Evolutionary conservation across 2,113 vertebrate species (phyloP).

Genomic region (Brienomyrus longianalis): DNA sequence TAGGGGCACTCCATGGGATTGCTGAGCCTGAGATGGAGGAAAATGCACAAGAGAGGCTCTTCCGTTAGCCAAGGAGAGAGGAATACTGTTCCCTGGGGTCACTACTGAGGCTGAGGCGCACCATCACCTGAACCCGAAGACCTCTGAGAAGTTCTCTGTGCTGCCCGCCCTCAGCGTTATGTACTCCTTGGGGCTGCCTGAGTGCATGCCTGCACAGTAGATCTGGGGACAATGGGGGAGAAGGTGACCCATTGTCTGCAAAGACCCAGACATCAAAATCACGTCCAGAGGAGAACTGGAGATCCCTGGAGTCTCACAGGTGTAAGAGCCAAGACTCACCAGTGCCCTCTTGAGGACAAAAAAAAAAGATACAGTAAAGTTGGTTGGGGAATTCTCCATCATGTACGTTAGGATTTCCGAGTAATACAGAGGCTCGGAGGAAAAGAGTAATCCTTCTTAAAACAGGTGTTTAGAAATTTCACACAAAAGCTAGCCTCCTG

Average conservation of each 20-base stretch:
- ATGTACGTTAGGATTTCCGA: no score
- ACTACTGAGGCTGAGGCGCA: slow-evolving; percentile 16
- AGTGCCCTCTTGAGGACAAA: neutral
- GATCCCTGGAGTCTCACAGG: neutral
- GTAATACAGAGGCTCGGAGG: neutral
- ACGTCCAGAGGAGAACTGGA: neutral
- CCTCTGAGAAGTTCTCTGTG: slow-evolving; percentile 90
- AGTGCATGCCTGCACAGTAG: slow-evolving; percentile 87
- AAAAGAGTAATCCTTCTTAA: neutral
- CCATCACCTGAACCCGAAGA: slow-evolving; percentile 87
- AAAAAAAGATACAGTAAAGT: neutral
- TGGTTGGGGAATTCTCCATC: neutral
- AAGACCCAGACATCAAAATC: neutral
- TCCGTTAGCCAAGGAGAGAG: neutral
- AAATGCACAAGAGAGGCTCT: slow-evolving; percentile 8
- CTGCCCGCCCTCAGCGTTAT: slow-evolving; percentile 76
- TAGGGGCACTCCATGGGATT: slow-evolving; percentile 89
- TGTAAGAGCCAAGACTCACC: neutral
- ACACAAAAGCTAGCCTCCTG: neutral
- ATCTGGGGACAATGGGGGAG: slow-evolving; percentile 59
- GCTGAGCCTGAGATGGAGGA: slow-evolving; percentile 65
- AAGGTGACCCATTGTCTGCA: slow-evolving; percentile 12
- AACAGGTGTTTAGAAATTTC: neutral
- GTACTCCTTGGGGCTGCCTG: slow-evolving; percentile 79
- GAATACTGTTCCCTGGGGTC: neutral